These are phyloP conservation scores for Sminthurinus signatus DNA, from an alignment of 1,140 invertebrate species.

Conservation along the genomic window DNA sequence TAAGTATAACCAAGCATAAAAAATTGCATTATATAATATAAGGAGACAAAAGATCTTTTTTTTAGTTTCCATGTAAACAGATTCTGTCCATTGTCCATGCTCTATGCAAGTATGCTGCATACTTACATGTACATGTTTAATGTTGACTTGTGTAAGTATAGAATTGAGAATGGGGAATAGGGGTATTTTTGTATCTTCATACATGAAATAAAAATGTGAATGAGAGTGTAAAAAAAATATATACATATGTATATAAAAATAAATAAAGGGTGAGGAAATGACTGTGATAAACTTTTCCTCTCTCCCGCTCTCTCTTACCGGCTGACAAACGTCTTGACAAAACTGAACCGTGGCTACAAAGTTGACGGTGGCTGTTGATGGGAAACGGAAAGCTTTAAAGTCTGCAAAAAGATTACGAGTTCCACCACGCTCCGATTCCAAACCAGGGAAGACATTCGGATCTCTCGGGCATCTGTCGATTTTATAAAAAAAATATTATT, in stretches of 20 bases:
- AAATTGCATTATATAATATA: too few species aligned
- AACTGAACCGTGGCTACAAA: slow-evolving; percentile 53
- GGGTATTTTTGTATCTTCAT: too few species aligned
- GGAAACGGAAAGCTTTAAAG: slow-evolving; percentile 53
- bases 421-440: slow-evolving; percentile 46
- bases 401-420: slow-evolving; percentile 47
- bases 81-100: too few species aligned
- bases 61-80: too few species aligned
- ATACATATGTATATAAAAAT: not conserved
- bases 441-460: slow-evolving; percentile 49
- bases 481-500: not conserved
- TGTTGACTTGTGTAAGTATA: too few species aligned
- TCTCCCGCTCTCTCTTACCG: slow-evolving; percentile 43
- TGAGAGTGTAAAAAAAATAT: too few species aligned
- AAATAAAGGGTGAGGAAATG: slow-evolving; percentile 7
- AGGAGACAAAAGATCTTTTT: too few species aligned
- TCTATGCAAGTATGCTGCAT: too few species aligned
- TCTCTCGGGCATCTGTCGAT: slow-evolving; percentile 49
- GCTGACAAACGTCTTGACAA: slow-evolving; percentile 51
- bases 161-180: too few species aligned
- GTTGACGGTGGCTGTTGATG: slow-evolving; percentile 51
- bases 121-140: too few species aligned
- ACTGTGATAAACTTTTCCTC: slow-evolving; percentile 12
- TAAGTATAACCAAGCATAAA: too few species aligned
- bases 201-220: too few species aligned